These are phyloP conservation scores for Cephus spinipes DNA, from an alignment of 2,888 invertebrate genomes.

Conservation along the genomic window DNA sequence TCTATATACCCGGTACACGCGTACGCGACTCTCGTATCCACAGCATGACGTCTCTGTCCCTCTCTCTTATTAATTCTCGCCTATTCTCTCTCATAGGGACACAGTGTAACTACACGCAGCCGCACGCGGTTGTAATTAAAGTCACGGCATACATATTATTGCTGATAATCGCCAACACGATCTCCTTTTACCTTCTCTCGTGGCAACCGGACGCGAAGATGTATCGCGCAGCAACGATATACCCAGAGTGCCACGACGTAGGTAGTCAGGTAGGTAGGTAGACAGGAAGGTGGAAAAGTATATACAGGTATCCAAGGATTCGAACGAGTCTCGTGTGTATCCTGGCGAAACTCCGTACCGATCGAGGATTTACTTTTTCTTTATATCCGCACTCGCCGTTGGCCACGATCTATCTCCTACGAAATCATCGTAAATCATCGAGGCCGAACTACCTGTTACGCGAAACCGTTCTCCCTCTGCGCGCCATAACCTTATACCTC, in stretches of 20 bases:
- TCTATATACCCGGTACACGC: not conserved
- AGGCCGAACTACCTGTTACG: not conserved
- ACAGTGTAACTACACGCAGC: not conserved
- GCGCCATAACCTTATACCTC: not conserved
- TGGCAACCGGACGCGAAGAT: constrained; percentile 33
- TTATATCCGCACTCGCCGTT: not conserved
- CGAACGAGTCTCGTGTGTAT: not conserved
- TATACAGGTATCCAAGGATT: not conserved
- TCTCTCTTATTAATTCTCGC: constrained; percentile 3
- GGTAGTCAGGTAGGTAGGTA: not conserved
- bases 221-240: constrained; percentile 22
- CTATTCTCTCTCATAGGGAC: not conserved
- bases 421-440: not conserved
- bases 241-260: not conserved
- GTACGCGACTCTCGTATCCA: not conserved
- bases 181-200: constrained; percentile 23
- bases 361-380: not conserved
- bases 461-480: not conserved
- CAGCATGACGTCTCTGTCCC: not conserved
- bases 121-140: constrained; percentile 33
- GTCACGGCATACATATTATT: constrained; percentile 36
- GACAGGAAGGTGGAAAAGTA: not conserved
- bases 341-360: not conserved
- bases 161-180: constrained; percentile 41
- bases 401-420: not conserved